A percentile compares a stretch with the other conserved stretches of the same genome.
Conservation (phyloP, 2,797 vertebrate genomes). For the Pangasius krempfi region DNA sequence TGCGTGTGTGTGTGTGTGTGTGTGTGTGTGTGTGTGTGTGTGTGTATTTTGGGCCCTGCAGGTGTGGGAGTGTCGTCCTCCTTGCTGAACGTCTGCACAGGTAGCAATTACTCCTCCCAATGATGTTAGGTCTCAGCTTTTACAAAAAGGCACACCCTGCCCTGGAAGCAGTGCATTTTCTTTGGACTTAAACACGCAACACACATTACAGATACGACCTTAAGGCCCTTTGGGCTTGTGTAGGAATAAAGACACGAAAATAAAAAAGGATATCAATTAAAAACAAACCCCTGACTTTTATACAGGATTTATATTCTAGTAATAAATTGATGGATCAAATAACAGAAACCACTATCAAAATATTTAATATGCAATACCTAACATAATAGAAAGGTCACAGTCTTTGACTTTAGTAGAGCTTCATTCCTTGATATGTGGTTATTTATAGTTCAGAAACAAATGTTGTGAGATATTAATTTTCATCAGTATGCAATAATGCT, state of each 20-base stretch:
- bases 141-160: conserved; percentile 63
- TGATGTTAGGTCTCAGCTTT: conserved; percentile 61
- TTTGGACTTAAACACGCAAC: conserved; percentile 7
- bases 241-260: neutral
- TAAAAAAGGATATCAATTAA: neutral
- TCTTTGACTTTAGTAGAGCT: neutral
- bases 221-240: neutral
- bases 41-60: conserved; percentile 20
- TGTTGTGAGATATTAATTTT: neutral
- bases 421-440: neutral
- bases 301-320: neutral
- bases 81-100: conserved; percentile 17
- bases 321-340: neutral
- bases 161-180: conserved; percentile 11
- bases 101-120: conserved; percentile 62
- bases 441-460: neutral
- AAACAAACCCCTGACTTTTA: neutral
- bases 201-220: neutral
- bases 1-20: neutral
- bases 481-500: neutral
- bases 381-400: neutral
- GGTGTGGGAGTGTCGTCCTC: conserved; percentile 20
- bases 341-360: neutral
- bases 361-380: neutral
- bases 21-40: conserved; percentile 5